Evolutionary conservation across 1,140 invertebrate species (phyloP), one percentile per base, ranked within the genome.

Genomic region (Macrocentrus cingulum): DNA sequence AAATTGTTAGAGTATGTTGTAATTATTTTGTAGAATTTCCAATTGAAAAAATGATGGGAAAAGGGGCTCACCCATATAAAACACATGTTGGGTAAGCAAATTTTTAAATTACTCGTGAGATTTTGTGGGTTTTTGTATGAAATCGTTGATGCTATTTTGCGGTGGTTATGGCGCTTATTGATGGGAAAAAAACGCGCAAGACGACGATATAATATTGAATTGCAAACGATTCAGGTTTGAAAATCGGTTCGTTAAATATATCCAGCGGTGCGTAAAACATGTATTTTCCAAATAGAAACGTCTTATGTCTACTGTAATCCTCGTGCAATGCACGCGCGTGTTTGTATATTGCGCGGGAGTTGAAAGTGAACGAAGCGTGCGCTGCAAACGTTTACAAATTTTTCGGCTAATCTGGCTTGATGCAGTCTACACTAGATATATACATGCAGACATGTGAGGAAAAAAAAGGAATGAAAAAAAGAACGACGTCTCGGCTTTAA

Each of bases 231-330:
- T 16, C 11, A 39, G 36, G 34, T 54, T 16, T 41, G 32, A 55
- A 57, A 60, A 56, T 56, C 53, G 53, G 22, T 44, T 56, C 53
- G 53, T 60, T 60, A 56, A 60, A 60, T 60, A 51, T 51, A 19
- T 46, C 51, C 36, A 42, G 37, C 52, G 46, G 44, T 11, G 59
- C 23, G 53, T 19, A 51, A 60, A 56, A 60, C 20, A 23, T 29
- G 37, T 45, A 39, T 60, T 55, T 42, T 32, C 45, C 23, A 55
- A 42, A 37, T 22, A 55, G 42, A 49, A 50, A 32, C 51, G 42
- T n/a, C 39, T 29, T 32, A 45, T 13, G 44, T 39, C 29, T 19
- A 25, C 9, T 39, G 11, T 56, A 37, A 46, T 56, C 20, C 22
- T 16, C 44, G 23, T 46, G 32, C 34, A 36, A 50, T n/a, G 46